A percentile compares a stretch with the other conserved stretches of the same genome.
Evolutionary conservation across 2,888 invertebrate genomes (phyloP).

Genomic region (Apamea epomidion): DNA sequence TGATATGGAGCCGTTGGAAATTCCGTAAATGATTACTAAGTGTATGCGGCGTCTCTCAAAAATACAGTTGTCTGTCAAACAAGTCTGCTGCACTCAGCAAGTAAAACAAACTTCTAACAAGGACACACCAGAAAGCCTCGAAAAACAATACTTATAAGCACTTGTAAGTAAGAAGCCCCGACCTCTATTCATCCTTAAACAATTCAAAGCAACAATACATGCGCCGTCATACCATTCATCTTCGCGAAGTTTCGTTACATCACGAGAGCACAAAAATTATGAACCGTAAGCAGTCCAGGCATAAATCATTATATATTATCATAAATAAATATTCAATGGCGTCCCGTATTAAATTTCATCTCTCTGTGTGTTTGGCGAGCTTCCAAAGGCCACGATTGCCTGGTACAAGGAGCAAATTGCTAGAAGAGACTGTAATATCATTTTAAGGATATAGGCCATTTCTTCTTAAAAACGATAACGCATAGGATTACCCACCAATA

Average conservation of each 20-base stretch:
- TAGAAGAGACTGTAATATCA: constrained; percentile 46
- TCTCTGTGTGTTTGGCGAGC: constrained; percentile 78
- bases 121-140: background rate
- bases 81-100: background rate
- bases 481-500: background rate
- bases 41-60: background rate
- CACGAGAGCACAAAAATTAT: constrained; percentile 79
- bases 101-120: background rate
- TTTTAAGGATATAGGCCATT: background rate
- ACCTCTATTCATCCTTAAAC: constrained; percentile 28
- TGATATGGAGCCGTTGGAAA: no score
- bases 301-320: constrained; percentile 89
- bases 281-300: constrained; percentile 82
- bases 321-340: constrained; percentile 89
- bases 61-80: background rate
- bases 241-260: constrained; percentile 58
- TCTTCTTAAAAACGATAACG: background rate
- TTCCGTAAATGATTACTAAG: no score
- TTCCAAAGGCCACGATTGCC: constrained; percentile 81
- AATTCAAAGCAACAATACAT: constrained; percentile 53
- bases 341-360: constrained; percentile 87
- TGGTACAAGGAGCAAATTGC: constrained; percentile 47
- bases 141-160: constrained; percentile 18
- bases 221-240: constrained; percentile 58
- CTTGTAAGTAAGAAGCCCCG: constrained; percentile 1